These are phyloP conservation scores for Colinus virginianus DNA, from an alignment of 2,113 vertebrate species.

Conservation along the genomic window DNA sequence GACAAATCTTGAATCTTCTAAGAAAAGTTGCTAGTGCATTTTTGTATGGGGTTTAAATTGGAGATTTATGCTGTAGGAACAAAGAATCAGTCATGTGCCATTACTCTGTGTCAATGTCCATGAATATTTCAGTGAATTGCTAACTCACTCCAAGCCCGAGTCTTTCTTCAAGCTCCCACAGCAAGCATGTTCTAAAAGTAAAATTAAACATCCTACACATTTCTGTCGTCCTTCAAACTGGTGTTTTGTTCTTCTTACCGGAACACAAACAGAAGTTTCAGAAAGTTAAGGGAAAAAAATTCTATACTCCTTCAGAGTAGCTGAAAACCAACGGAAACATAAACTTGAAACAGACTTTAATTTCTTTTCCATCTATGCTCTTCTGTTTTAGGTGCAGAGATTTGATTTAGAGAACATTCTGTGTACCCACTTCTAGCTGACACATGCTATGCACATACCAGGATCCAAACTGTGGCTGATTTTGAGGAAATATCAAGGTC, in stretches of 20 bases:
- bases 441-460: background rate
- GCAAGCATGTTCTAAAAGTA: background rate
- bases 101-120: background rate
- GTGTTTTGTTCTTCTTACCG: background rate
- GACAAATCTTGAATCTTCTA: background rate
- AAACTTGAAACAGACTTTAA: background rate
- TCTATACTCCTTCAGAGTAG: background rate
- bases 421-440: background rate
- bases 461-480: background rate
- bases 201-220: background rate
- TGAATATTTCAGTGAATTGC: background rate
- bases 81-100: background rate
- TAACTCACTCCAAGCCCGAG: background rate
- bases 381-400: background rate
- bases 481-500: background rate
- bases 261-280: background rate
- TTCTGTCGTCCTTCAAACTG: background rate
- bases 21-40: background rate
- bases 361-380: background rate
- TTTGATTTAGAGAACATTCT: background rate
- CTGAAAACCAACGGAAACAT: background rate
- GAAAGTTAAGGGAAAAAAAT: background rate
- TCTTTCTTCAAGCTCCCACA: background rate
- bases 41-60: background rate
- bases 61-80: background rate